These are phyloP conservation scores for Napeogenes sylphis DNA, from an alignment of 2,888 invertebrate species.

Conservation along the genomic window DNA sequence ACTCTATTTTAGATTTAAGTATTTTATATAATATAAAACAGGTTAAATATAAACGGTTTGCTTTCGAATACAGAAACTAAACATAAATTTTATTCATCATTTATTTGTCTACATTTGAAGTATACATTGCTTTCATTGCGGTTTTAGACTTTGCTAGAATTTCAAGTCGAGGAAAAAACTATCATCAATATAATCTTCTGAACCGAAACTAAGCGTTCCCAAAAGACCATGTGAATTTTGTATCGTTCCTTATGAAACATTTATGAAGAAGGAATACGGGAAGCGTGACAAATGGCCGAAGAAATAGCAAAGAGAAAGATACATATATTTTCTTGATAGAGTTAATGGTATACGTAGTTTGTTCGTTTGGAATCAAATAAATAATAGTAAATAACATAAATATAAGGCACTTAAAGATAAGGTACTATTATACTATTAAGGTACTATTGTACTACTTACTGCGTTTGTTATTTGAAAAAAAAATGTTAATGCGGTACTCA, in stretches of 20 bases:
- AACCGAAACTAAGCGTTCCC: slow-evolving; percentile 23
- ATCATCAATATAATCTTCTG: slow-evolving; percentile 7
- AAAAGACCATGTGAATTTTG: slow-evolving; percentile 18
- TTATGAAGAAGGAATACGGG: slow-evolving; percentile 23
- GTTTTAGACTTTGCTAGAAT: not conserved
- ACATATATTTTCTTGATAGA: slow-evolving; percentile 14
- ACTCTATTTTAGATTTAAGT: no score
- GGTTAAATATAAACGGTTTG: no score
- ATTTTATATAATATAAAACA: no score
- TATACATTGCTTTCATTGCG: not conserved
- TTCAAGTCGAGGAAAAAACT: slow-evolving; percentile 3
- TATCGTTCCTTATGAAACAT: slow-evolving; percentile 29
- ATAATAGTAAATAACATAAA: not conserved
- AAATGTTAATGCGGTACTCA: no score
- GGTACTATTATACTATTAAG: no score
- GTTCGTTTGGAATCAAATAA: not conserved
- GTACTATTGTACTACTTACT: no score
- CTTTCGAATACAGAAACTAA: no score
- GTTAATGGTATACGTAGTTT: not conserved
- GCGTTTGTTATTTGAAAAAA: no score
- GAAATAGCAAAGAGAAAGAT: slow-evolving; percentile 10
- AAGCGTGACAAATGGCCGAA: slow-evolving; percentile 28
- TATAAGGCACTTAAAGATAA: no score
- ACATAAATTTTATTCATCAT: no score
- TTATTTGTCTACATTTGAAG: not conserved